Base-by-base conservation (phyloP, 2,797 vertebrate species). In the Phrynocephalus vlangalii region DNA sequence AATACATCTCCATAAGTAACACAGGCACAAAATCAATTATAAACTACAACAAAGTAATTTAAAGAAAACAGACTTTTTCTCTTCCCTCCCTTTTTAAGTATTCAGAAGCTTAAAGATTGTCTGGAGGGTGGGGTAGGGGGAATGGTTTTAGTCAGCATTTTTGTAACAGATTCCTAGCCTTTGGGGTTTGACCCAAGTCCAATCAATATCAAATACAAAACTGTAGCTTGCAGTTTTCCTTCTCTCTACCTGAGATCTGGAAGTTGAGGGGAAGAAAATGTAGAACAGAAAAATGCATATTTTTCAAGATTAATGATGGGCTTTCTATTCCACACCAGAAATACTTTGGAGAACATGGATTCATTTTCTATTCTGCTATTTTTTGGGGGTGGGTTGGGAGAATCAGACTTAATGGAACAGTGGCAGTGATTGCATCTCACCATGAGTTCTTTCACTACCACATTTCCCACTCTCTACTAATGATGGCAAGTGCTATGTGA, bases 21-120 rank as follows among this genome's bases (percentile, higher is more conserved):
- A 88, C 75, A 81, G 92, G 83, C 92, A 89, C 8, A 79, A 90
- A 94, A 90, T 93, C 94, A 71, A 90, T 93, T 76, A 80, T 48
- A 50, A 93, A 90, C 73, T 82, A 76, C 88, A 90, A 66, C 78
- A 80, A 79, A 87, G 84, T 0, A 15, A 80, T 68, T 60, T 2
- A 60, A 56, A 86, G 68, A 7, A 86, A 68, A 24, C 60, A 3
- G 16, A 5, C 15, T 86, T 67, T 70, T n/a, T 50, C 75, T 76
- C 68, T 24, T 20, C 3, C 38, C 5, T 26, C 56, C 13, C 0
- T 44, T 63, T 89, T 76, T 63, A 77, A 68, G 72, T 77, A 76
- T 82, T 81, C 73, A 66, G 79, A 73, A 56, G n/a, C 77, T 78
- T 44, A 81, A 33, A 67, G 72, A 52, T 71, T 50, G 78, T 9